phyloP scores from a whole-genome alignment of 2,888 invertebrate species.

The Drosophila mercatorum region DNA sequence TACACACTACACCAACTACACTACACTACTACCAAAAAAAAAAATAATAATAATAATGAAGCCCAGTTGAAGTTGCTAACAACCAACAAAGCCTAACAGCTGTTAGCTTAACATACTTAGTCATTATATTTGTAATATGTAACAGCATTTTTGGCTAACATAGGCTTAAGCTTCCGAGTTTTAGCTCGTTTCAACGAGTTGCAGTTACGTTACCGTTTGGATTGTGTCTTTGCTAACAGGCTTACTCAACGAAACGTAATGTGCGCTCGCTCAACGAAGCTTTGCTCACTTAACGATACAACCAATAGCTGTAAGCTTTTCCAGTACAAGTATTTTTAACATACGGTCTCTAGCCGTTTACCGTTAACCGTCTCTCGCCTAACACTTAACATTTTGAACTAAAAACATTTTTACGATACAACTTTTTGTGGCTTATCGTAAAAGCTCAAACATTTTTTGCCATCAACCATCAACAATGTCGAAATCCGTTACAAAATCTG shows the following conservation, averaged over 20 bases:
- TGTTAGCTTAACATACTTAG: slow-evolving; percentile 53
- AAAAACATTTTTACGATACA: slow-evolving; percentile 42
- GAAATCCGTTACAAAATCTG: slow-evolving; percentile 14
- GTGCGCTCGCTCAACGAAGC: slow-evolving; percentile 34
- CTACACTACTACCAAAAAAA: slow-evolving; percentile 17
- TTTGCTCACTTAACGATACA: slow-evolving; percentile 24
- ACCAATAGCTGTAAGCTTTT: slow-evolving; percentile 31
- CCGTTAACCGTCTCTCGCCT: slow-evolving; percentile 25
- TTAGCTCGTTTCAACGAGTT: slow-evolving; percentile 18
- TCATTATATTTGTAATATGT: slow-evolving; percentile 14
- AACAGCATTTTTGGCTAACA: slow-evolving; percentile 58
- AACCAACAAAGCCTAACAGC: slow-evolving; percentile 43
- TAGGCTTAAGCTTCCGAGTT: slow-evolving; percentile 41
- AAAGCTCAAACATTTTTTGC: slow-evolving; percentile 57
- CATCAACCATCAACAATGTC: slow-evolving; percentile 44
- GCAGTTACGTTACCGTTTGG: slow-evolving; percentile 19
- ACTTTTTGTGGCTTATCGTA: slow-evolving; percentile 65
- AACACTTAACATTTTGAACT: slow-evolving; percentile 26
- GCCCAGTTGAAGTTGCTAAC: slow-evolving; percentile 42
- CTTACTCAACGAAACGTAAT: slow-evolving; percentile 24
- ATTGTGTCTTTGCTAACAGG: slow-evolving; percentile 41
- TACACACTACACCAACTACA: slow-evolving; percentile 36
- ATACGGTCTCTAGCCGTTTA: slow-evolving; percentile 44
- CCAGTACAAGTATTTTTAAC: slow-evolving; percentile 44
- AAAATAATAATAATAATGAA: background rate